phyloP scores from a whole-genome alignment of 2,888 invertebrate genomes.

The Lacanobia oleracea region DNA sequence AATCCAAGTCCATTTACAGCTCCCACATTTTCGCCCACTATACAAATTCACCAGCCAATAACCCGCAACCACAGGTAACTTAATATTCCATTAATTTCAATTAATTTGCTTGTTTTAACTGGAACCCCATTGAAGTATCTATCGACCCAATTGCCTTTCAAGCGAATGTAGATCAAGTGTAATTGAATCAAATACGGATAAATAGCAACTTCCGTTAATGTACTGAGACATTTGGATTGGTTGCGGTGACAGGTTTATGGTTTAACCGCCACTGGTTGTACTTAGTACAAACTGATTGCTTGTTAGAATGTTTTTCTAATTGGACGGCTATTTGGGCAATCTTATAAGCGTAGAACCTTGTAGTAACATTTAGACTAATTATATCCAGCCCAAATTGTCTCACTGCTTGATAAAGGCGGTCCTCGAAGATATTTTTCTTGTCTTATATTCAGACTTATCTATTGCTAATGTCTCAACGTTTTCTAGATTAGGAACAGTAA shows the following conservation, averaged over 20 bases:
- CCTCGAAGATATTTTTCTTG: no score
- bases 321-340: not conserved
- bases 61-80: conserved; percentile 27
- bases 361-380: not conserved
- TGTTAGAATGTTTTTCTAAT: not conserved
- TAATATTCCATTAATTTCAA: conserved; percentile 45
- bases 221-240: conserved; percentile 23
- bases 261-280: conserved; percentile 24
- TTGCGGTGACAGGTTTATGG: conserved; percentile 7
- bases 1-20: not conserved
- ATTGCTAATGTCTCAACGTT: no score
- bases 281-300: not conserved
- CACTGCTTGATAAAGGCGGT: no score
- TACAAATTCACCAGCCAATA: conserved; percentile 24
- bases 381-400: no score
- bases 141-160: conserved; percentile 52
- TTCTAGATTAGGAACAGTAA: not conserved
- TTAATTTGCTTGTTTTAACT: conserved; percentile 49
- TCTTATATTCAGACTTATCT: no score
- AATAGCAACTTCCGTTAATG: conserved; percentile 35
- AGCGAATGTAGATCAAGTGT: conserved; percentile 56
- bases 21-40: not conserved
- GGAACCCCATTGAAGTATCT: conserved; percentile 27
- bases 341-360: not conserved
- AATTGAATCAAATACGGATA: conserved; percentile 57